A percentile compares a stretch with the other conserved stretches of the same genome.
These are phyloP conservation scores for Dryobates pubescens DNA, from an alignment of 2,797 vertebrate species.

Conservation along the genomic window DNA sequence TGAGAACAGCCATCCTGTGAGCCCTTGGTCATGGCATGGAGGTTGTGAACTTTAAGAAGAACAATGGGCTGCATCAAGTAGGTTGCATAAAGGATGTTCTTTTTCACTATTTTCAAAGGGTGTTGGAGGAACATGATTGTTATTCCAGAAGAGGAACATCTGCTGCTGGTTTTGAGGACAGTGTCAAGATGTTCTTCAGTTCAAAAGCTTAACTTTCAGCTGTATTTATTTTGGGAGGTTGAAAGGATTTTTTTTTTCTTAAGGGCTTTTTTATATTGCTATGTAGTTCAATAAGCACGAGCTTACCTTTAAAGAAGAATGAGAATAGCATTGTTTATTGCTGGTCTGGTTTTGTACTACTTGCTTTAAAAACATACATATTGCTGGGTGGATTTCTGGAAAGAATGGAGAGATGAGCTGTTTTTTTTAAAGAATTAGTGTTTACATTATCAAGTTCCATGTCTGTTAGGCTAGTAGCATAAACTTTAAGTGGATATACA, in stretches of 20 bases:
- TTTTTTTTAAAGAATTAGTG: not conserved
- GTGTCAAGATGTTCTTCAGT: conserved; percentile 44
- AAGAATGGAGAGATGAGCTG: not conserved
- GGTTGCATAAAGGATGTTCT: not conserved
- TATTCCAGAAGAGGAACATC: conserved; percentile 7
- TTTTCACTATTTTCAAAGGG: not conserved
- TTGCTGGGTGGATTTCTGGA: not conserved
- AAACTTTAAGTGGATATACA: not conserved
- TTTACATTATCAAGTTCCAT: not conserved
- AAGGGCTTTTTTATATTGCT: not conserved
- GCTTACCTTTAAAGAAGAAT: conserved; percentile 9
- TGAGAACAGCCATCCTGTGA: not conserved
- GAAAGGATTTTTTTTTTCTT: conserved; percentile 28
- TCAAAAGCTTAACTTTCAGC: conserved; percentile 38
- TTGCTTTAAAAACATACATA: not conserved
- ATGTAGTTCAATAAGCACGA: not conserved
- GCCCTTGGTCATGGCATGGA: not conserved
- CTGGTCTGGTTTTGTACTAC: not conserved
- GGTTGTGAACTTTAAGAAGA: not conserved
- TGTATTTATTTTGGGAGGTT: conserved; percentile 49
- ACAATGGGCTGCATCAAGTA: not conserved
- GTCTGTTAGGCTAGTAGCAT: not conserved
- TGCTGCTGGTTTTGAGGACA: conserved; percentile 31
- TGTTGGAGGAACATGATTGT: not conserved
- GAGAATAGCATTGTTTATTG: conserved; percentile 10